Evolutionary conservation across 1,140 invertebrate species (phyloP).

Genomic region (Atta texana): DNA sequence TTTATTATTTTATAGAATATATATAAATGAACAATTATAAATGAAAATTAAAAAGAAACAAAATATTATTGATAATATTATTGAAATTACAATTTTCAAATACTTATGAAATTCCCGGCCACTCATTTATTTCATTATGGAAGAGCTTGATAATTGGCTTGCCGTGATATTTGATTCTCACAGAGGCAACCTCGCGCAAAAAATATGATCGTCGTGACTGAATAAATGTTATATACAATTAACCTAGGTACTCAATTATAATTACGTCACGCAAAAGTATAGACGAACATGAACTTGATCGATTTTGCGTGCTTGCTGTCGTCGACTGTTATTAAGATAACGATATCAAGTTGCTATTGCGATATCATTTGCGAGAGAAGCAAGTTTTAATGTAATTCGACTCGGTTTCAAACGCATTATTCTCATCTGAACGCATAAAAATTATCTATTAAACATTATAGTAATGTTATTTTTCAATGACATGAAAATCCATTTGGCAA

Average conservation of each 20-base stretch:
- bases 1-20: neutral
- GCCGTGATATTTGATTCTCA: neutral
- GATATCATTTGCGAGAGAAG: neutral
- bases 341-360: neutral
- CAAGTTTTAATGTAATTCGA: neutral
- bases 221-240: constrained; percentile 14
- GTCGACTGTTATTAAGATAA: constrained; percentile 19
- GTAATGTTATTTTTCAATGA: neutral
- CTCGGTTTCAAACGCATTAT: neutral
- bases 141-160: neutral
- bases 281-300: constrained; percentile 3
- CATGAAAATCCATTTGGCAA: neutral
- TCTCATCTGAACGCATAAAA: neutral
- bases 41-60: neutral
- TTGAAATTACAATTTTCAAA: neutral
- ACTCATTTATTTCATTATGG: neutral
- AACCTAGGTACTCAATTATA: constrained; percentile 19
- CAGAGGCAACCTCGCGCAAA: neutral
- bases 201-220: neutral
- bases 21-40: neutral
- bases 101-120: neutral
- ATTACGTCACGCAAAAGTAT: neutral
- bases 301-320: neutral
- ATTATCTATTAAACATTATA: constrained; percentile 11
- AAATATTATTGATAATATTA: neutral